A percentile compares a stretch with the other conserved stretches of the same genome.
These are phyloP conservation scores for Chironomus striatipennis DNA, from an alignment of 1,140 invertebrate genomes.

Conservation along the genomic window DNA sequence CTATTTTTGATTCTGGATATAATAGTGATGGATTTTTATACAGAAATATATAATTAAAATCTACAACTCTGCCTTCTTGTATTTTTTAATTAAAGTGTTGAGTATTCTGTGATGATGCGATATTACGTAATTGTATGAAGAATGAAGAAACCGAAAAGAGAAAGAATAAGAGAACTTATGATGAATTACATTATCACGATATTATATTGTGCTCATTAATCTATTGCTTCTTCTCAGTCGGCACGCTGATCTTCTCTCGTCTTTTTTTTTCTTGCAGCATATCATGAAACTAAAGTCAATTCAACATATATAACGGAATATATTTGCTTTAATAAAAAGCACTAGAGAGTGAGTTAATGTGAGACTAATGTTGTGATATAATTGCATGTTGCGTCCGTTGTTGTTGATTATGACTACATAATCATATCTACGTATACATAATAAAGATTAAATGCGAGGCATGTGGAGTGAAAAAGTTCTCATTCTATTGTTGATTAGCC, in stretches of 20 bases:
- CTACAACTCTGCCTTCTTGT: too few relatives aligned
- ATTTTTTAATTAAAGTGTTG: too few relatives aligned
- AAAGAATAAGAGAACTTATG: too few relatives aligned
- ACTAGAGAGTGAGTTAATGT: slow-evolving; percentile 1
- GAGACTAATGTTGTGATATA: slow-evolving; percentile 13
- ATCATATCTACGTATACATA: background rate
- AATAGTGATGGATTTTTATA: too few relatives aligned
- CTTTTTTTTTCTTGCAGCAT: background rate
- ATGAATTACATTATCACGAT: too few relatives aligned
- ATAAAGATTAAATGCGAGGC: background rate
- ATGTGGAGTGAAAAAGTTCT: slow-evolving; percentile 14
- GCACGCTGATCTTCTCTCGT: background rate
- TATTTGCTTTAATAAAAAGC: too few relatives aligned
- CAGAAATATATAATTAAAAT: too few relatives aligned
- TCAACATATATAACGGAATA: background rate
- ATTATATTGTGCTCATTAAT: too few relatives aligned
- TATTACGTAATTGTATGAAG: too few relatives aligned
- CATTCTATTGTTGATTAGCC: background rate
- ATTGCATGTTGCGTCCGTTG: slow-evolving; percentile 10
- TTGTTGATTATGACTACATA: background rate
- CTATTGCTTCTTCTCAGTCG: background rate
- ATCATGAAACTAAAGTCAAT: background rate
- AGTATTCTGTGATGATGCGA: too few relatives aligned
- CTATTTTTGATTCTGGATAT: too few relatives aligned
- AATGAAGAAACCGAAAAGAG: too few relatives aligned